phyloP scores from a whole-genome alignment of 2,113 vertebrate genomes.

The Lontra canadensis region DNA sequence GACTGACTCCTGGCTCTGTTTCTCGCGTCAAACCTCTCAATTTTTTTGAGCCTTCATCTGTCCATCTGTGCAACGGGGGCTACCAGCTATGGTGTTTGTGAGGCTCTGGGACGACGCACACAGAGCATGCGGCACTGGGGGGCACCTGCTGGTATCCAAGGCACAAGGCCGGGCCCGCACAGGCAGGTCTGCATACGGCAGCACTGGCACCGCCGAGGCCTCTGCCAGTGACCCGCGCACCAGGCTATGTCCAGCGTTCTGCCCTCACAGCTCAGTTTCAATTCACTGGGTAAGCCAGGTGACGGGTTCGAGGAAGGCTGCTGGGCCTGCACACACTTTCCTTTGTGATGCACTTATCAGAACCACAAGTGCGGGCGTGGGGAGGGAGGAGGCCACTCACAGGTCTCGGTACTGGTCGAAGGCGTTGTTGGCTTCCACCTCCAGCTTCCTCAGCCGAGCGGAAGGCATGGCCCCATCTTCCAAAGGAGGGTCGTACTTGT shows the following conservation, averaged over 20 bases:
- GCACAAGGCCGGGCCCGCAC: fast-evolving
- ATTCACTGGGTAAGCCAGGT: neutral
- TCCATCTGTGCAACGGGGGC: neutral
- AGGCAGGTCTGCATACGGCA: fast-evolving
- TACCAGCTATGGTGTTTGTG: fast-evolving
- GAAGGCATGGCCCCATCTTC: slow-evolving; percentile 99
- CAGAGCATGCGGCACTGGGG: fast-evolving
- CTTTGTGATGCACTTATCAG: fast-evolving
- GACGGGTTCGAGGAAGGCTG: neutral
- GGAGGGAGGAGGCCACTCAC: slow-evolving; percentile 82
- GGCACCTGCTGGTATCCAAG: fast-evolving
- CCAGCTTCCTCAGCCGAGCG: slow-evolving; percentile 96
- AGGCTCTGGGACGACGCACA: fast-evolving
- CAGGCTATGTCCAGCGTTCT: neutral
- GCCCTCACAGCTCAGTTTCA: fast-evolving
- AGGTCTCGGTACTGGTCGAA: slow-evolving; percentile 99
- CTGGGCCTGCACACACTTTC: neutral
- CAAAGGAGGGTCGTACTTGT: slow-evolving; percentile 98
- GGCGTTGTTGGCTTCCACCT: slow-evolving; percentile 99
- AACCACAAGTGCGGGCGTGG: fast-evolving
- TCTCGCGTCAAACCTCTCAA: neutral
- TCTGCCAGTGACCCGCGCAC: fast-evolving
- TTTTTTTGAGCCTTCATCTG: neutral
- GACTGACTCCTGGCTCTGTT: neutral
- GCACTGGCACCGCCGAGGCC: fast-evolving